Evolutionary conservation across 2,797 vertebrate genomes (phyloP).

Genomic region (Clarias fuscus): DNA sequence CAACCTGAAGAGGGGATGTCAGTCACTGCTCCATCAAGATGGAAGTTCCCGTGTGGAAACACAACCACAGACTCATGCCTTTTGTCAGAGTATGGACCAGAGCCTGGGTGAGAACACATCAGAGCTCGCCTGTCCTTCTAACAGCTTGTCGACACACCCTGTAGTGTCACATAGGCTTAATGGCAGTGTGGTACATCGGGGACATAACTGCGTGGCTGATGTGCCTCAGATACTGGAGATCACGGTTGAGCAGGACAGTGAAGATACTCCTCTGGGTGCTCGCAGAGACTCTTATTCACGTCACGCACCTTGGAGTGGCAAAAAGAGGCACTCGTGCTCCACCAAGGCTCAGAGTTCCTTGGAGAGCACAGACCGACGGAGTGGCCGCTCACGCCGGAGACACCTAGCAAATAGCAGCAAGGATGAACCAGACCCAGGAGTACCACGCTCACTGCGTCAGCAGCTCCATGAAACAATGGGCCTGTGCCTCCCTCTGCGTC

Average conservation of each 20-base stretch:
- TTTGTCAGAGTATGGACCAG: conserved; percentile 77
- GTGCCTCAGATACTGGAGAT: conserved; percentile 95
- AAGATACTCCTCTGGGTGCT: conserved; percentile 72
- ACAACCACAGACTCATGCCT: conserved; percentile 73
- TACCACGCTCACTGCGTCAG: conserved; percentile 85
- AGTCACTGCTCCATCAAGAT: conserved; percentile 89
- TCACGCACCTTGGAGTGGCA: conserved; percentile 94
- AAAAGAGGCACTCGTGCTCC: conserved; percentile 98
- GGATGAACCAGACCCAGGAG: conserved; percentile 79
- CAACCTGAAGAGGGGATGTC: conserved; percentile 96
- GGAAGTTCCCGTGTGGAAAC: conserved; percentile 67
- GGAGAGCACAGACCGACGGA: conserved; percentile 83
- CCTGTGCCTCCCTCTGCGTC: conserved; percentile 87
- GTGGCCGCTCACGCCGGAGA: conserved; percentile 73
- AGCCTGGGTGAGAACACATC: conserved; percentile 69
- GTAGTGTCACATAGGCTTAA: conserved; percentile 56
- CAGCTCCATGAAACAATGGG: conserved; percentile 92
- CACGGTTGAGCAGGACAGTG: conserved; percentile 90
- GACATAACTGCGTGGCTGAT: conserved; percentile 91
- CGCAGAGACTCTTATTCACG: conserved; percentile 95
- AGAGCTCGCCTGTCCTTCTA: conserved; percentile 75
- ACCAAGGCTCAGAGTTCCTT: conserved; percentile 95
- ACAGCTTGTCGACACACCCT: conserved; percentile 65
- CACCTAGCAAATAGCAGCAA: conserved; percentile 79
- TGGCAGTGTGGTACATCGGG: conserved; percentile 34